Evolutionary conservation across 1,140 invertebrate genomes (phyloP), one percentile per base, ranked within the genome.

Genomic region (Acromyrmex echinatior): DNA sequence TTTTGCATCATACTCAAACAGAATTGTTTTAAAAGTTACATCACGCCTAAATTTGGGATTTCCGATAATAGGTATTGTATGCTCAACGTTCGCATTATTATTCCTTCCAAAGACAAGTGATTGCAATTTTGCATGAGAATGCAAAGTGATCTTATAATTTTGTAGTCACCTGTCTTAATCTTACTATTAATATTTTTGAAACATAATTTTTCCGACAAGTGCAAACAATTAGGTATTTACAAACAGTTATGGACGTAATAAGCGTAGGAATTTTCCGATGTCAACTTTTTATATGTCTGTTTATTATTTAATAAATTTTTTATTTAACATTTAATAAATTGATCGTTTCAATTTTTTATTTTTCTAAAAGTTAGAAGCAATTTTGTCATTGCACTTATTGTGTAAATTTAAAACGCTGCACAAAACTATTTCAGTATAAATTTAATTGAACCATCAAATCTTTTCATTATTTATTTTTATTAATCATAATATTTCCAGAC

Each of bases 11-110:
- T 2, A 39, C 9, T 0, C 45, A 58, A 39, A 70, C 14, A 53
- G 12, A 70, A 56, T 39, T 1, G n/a, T 65, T 51, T 68, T 53
- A 45, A 80, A 68, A 56, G 28, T 81, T 70, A 81, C 31, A 35
- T 81, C 65, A 81, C 31, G 9, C 16, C 45, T 45, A 81, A 81
- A n/a, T 70, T 70, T 58, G 31, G 49, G 16, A 81, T 21, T 66
- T n/a, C n/a, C 62, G 16, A 68, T 12, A 5, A 9, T 35, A 9
- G 12, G 3, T 65, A 39, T 70, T 58, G 58, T 39, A 28, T 70
- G 14, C 21, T 14, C 3, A 49, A 35, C 63, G 3, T 31, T 79
- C 5, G 2, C 14, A 28, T 79, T 35, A 78, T 18, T 45, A 28
- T 49, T 45, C 4, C 14, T 77, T 25, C 1, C 21, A 7, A 78